Conservation (phyloP, 2,888 invertebrate genomes). For the Oxytorus armatus region DNA sequence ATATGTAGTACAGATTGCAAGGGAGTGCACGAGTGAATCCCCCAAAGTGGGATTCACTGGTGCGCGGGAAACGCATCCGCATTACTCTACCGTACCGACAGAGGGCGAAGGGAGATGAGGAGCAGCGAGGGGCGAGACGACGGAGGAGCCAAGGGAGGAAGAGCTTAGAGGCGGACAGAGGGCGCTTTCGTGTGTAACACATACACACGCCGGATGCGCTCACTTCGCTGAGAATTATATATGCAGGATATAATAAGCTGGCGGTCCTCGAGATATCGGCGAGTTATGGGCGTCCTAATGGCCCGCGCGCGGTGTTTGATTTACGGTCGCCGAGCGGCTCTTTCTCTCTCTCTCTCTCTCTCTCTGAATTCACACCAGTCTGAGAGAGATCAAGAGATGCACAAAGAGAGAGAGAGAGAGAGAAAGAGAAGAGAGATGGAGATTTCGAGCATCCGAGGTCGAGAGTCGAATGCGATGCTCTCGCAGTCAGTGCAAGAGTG, state of each 20-base stretch:
- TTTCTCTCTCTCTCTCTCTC: too few relatives aligned
- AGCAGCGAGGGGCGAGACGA: not conserved
- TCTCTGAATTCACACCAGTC: conserved; percentile 75
- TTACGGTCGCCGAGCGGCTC: conserved; percentile 75
- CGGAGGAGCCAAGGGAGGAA: not conserved
- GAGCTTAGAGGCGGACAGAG: conserved; percentile 8
- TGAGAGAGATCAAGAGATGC: conserved; percentile 59
- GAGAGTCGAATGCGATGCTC: conserved; percentile 33
- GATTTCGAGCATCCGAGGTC: conserved; percentile 36
- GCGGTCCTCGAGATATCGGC: conserved; percentile 84
- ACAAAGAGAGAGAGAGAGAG: conserved; percentile 35
- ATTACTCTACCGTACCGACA: conserved; percentile 19
- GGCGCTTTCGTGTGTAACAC: not conserved
- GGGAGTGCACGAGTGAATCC: conserved; percentile 46
- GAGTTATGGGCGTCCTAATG: conserved; percentile 83
- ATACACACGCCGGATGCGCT: conserved; percentile 64
- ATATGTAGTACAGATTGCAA: not conserved
- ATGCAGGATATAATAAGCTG: conserved; percentile 84
- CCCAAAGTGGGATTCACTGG: conserved; percentile 63
- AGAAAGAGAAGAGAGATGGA: conserved; percentile 23
- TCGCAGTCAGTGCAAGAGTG: conserved; percentile 37
- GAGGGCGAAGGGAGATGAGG: not conserved
- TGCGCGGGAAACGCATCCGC: conserved; percentile 30
- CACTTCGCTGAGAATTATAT: conserved; percentile 79
- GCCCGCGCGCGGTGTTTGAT: conserved; percentile 82